phyloP scores from a whole-genome alignment of 2,888 invertebrate species.

The Fissipunctia ypsillon region DNA sequence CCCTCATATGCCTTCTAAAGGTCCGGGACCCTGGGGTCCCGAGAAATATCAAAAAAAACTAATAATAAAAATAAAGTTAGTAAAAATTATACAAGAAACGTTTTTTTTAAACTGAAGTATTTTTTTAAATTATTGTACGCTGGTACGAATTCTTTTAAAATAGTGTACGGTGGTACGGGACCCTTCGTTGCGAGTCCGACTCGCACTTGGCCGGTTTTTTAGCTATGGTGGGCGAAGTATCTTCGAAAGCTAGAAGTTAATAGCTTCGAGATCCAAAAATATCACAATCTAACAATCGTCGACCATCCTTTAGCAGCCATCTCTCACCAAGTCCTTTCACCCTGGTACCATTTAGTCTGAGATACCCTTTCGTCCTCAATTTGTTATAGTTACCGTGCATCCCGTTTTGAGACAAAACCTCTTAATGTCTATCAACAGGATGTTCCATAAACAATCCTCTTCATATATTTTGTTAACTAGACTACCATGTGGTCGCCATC shows the following conservation, averaged over 20 bases:
- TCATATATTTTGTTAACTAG: slow-evolving; percentile 86
- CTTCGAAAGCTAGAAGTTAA: neutral
- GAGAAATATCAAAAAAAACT: too few species aligned
- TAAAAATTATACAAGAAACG: too few species aligned
- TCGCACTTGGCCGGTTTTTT: too few species aligned
- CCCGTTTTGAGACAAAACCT: slow-evolving; percentile 72
- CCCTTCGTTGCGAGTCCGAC: too few species aligned
- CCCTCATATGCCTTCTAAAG: too few species aligned
- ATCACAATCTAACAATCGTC: slow-evolving; percentile 1
- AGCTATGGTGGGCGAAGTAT: neutral
- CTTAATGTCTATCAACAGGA: slow-evolving; percentile 84
- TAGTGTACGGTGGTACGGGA: too few species aligned
- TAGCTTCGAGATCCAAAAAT: slow-evolving; percentile 10
- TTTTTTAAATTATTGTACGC: too few species aligned
- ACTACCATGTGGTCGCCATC: slow-evolving; percentile 78
- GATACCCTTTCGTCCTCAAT: slow-evolving; percentile 53
- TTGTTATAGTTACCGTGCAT: slow-evolving; percentile 65
- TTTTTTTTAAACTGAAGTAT: too few species aligned
- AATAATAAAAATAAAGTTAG: too few species aligned
- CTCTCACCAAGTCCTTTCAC: slow-evolving; percentile 44
- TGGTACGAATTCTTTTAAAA: too few species aligned
- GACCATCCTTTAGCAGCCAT: slow-evolving; percentile 16
- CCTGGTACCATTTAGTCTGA: slow-evolving; percentile 34
- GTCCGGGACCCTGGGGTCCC: too few species aligned
- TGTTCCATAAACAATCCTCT: slow-evolving; percentile 82